Conservation (phyloP, 2,113 vertebrate species). For the Cercopithecus mona region DNA sequence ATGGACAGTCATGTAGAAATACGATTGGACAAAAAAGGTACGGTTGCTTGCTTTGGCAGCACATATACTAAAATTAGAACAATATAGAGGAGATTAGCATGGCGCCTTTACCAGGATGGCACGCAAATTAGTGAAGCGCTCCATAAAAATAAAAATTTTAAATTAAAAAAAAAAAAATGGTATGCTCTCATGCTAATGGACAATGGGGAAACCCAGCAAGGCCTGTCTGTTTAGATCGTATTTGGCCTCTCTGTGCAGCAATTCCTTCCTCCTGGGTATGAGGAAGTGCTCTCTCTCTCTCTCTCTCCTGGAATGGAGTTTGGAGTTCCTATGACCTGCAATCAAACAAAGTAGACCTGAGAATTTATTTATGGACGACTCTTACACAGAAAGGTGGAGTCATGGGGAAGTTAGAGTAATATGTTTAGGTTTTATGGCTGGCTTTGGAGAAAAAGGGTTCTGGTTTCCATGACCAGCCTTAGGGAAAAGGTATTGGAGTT, state of each 20-base stretch:
- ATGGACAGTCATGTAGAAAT: neutral
- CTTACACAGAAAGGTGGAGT: neutral
- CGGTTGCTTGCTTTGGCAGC: neutral
- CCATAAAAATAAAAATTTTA: no score
- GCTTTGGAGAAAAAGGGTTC: neutral
- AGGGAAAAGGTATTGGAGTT: neutral
- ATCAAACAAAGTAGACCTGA: neutral
- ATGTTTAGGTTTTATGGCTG: neutral
- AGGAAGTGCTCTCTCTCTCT: neutral
- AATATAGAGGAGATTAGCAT: no score
- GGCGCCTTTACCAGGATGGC: no score
- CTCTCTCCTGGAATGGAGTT: neutral
- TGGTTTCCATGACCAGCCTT: neutral
- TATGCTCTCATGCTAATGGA: neutral
- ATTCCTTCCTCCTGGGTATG: neutral
- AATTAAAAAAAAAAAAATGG: neutral
- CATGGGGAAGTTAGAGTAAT: neutral
- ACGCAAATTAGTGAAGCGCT: no score
- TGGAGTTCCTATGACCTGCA: neutral
- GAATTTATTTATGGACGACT: neutral
- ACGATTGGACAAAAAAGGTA: neutral
- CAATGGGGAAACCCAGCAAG: neutral
- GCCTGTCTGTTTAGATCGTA: neutral
- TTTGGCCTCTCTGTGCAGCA: neutral
- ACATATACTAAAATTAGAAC: no score